These are phyloP conservation scores for Sardina pilchardus DNA, from an alignment of 2,113 vertebrate species.

Conservation along the genomic window DNA sequence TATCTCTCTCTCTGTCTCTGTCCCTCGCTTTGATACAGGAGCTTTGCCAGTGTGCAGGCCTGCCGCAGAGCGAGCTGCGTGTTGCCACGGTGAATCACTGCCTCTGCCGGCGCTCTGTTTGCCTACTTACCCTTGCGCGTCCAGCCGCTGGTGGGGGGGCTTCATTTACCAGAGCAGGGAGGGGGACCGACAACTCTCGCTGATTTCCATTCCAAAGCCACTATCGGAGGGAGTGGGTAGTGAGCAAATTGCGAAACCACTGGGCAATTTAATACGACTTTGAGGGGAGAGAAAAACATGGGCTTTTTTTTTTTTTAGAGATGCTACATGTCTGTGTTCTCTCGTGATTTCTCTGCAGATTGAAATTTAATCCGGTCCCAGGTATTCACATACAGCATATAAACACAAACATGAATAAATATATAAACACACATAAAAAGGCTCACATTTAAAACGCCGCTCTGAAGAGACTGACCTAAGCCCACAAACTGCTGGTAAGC, in stretches of 20 bases:
- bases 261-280: slow-evolving; percentile 13
- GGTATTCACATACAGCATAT: background rate
- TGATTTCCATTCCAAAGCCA: slow-evolving; percentile 9
- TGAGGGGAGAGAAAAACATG: background rate
- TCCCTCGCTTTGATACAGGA: background rate
- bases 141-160: background rate
- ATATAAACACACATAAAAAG: background rate
- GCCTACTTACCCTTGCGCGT: background rate
- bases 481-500: background rate
- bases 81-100: background rate
- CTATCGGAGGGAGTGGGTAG: background rate
- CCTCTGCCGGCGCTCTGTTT: background rate
- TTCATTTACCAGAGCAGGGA: background rate
- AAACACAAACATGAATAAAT: background rate
- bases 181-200: background rate
- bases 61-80: background rate
- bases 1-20: background rate
- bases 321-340: background rate
- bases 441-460: background rate
- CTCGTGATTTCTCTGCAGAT: background rate
- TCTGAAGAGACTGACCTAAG: background rate
- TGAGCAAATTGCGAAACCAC: background rate
- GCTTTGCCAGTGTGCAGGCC: background rate
- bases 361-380: background rate
- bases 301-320: background rate